These are phyloP conservation scores for Xenentodon cancila DNA, from an alignment of 2,797 vertebrate species.

Conservation along the genomic window DNA sequence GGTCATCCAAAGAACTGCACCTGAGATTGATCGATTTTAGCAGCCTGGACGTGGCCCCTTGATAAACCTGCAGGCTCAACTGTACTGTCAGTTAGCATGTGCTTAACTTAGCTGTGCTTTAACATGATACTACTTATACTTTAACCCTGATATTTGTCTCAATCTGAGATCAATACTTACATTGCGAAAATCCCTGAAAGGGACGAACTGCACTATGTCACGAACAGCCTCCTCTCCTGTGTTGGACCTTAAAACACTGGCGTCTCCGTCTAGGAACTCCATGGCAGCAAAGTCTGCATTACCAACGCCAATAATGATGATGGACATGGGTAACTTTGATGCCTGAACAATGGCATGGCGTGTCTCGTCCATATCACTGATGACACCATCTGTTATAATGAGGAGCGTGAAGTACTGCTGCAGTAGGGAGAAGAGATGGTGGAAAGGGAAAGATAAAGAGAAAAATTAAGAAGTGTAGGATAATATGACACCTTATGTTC, in stretches of 20 bases:
- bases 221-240: constrained; percentile 93
- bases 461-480: background rate
- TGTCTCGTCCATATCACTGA: constrained; percentile 99
- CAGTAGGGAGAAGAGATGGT: constrained; percentile 12
- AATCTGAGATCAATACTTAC: constrained; percentile 79
- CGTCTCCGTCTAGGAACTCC: constrained; percentile 98
- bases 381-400: constrained; percentile 97
- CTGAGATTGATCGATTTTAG: too few relatives aligned
- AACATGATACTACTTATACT: too few relatives aligned
- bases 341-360: constrained; percentile 94
- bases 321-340: constrained; percentile 97
- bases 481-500: too few relatives aligned
- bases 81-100: too few relatives aligned
- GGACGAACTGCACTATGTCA: constrained; percentile 98
- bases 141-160: too few relatives aligned
- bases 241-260: constrained; percentile 88
- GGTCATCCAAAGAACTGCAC: too few relatives aligned
- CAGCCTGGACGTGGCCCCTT: too few relatives aligned
- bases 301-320: constrained; percentile 98
- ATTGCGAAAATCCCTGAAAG: constrained; percentile 95
- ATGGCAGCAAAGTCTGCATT: constrained; percentile 97
- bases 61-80: too few relatives aligned
- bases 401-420: constrained; percentile 99
- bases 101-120: too few relatives aligned
- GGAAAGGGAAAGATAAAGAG: background rate